Evolutionary conservation across 2,888 invertebrate species (phyloP), one percentile per base, ranked within the genome.

Genomic region (Byasa hedistus): DNA sequence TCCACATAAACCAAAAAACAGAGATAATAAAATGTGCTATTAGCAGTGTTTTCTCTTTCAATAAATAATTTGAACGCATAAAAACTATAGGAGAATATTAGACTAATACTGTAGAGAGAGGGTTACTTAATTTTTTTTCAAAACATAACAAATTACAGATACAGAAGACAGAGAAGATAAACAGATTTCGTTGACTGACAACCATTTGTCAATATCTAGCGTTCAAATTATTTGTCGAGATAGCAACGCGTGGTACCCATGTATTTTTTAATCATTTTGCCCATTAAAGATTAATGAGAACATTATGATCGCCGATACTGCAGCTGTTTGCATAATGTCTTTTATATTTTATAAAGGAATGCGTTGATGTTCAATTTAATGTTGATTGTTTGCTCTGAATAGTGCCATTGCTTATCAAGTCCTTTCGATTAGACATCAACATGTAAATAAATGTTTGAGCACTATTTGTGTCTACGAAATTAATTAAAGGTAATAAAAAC

Each of bases 401-500:
- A 83, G 85, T 85, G 86, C 84, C 84, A 81, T 83, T 83, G 78
- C 77, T 76, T 76, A 70, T 66, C 70, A 74, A 61, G 51, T 69
- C 68, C 70, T 63, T 71, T 44, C 63, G 75, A 76, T 72, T 71
- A 71, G 74, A 75, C 65, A 69, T 69, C 70, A 65, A 72, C 70
- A 76, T 85, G 81, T 86, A 83, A 80, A 83, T 85, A 82, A 76
- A 79, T 75, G 75, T 79, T 75, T 78, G 76, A 78, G 76, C 76
- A 81, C 84, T 84, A 85, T 84, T 85, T 89, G 85, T 85, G 69
- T 81, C 83, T 79, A 75, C 76, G 74, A 84, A 84, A 83, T 84
- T 88, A 81, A 84, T 83, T 82, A 79, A 84, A 80, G 82, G 79
- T 82, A 79, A 78, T 76, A 79, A 85, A 86, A 88, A 90, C 87